A percentile compares a stretch with the other conserved stretches of the same genome.
phyloP scores from a whole-genome alignment of 2,888 invertebrate species.

The Drosophila picticornis region DNA sequence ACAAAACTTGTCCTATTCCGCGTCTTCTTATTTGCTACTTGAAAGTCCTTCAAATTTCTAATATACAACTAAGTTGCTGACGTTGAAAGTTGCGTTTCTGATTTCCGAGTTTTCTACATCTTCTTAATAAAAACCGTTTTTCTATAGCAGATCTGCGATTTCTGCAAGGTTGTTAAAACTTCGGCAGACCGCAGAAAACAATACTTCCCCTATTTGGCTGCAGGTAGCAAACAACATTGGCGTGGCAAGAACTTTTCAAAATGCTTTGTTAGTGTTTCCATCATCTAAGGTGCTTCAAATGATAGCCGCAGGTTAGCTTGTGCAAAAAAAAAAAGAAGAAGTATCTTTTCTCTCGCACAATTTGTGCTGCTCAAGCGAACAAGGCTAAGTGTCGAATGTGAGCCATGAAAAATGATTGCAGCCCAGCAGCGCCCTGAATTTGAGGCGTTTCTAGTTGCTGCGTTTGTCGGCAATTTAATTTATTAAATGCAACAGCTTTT shows the following conservation, averaged over 20 bases:
- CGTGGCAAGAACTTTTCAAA: conserved; percentile 36
- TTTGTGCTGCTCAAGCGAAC: conserved; percentile 27
- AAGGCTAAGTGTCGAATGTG: conserved; percentile 38
- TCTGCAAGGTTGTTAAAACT: background rate
- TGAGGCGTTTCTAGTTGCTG: conserved; percentile 34
- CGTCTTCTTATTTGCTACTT: conserved; percentile 2
- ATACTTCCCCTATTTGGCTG: conserved; percentile 6
- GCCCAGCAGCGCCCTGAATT: conserved; percentile 6
- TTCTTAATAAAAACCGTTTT: background rate
- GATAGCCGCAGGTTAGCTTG: conserved; percentile 35
- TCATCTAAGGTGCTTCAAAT: conserved; percentile 31
- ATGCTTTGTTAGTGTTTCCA: conserved; percentile 5
- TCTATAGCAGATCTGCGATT: background rate
- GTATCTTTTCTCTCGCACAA: conserved; percentile 3
- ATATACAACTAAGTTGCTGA: conserved; percentile 21
- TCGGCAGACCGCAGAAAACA: background rate
- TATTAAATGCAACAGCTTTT: conserved; percentile 72
- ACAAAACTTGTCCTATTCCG: conserved; percentile 28
- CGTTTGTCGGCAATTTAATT: conserved; percentile 66
- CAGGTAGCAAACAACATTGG: conserved; percentile 35
- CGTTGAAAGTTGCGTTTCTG: background rate
- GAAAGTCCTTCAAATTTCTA: conserved; percentile 19
- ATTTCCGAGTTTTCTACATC: background rate
- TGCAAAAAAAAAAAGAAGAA: conserved; percentile 14
- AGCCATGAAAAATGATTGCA: conserved; percentile 51